A percentile compares a stretch with the other conserved stretches of the same genome.
Conservation (phyloP, 2,888 invertebrate species). For the Agrenia bidenticulata region DNA sequence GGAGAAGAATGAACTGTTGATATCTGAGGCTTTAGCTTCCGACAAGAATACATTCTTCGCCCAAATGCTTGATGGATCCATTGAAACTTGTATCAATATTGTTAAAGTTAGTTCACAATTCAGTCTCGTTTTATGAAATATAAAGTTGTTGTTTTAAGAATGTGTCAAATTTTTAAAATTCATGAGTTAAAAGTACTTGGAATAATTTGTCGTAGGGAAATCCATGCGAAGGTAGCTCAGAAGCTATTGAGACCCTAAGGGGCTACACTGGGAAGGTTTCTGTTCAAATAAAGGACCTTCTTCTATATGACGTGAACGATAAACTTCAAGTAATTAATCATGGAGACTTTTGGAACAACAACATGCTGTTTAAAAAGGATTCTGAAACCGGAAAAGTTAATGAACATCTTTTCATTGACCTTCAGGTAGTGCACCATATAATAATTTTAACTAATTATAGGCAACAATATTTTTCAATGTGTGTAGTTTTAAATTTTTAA, state of each 20-base stretch:
- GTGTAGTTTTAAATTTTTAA: background rate
- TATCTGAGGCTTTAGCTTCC: constrained; percentile 15
- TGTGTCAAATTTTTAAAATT: no score
- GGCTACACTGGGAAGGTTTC: constrained; percentile 8
- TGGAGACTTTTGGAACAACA: constrained; percentile 32
- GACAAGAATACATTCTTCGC: constrained; percentile 1
- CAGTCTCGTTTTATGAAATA: no score
- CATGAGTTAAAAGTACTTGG: no score
- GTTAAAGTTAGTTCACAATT: constrained; percentile 28
- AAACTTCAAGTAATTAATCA: constrained; percentile 24
- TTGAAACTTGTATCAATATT: constrained; percentile 18
- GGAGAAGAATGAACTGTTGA: constrained; percentile 17
- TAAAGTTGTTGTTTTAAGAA: no score
- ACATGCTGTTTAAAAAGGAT: constrained; percentile 25
- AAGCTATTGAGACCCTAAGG: constrained; percentile 17
- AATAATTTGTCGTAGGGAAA: no score
- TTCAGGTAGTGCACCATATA: constrained; percentile 4
- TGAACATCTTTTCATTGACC: constrained; percentile 21
- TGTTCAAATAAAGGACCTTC: background rate
- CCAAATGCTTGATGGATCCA: constrained; percentile 3
- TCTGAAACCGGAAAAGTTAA: constrained; percentile 8
- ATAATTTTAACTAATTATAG: no score
- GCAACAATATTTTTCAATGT: no score
- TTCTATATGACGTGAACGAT: constrained; percentile 4
- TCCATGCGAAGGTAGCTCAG: background rate